A percentile compares a stretch with the other conserved stretches of the same genome.
Evolutionary conservation across 2,888 invertebrate genomes (phyloP).

Genomic region (Apodemia duryi): DNA sequence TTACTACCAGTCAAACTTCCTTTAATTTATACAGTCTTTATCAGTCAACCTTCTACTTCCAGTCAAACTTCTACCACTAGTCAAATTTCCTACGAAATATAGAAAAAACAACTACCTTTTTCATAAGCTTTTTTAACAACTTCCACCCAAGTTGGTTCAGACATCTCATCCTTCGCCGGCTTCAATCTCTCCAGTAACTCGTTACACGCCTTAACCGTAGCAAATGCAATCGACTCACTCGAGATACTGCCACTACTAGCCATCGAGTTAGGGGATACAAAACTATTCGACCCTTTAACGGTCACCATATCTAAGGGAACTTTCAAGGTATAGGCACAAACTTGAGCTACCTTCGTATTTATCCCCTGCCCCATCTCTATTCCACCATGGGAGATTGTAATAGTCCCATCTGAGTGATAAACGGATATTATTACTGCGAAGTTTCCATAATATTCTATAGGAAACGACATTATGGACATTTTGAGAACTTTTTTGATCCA

Average conservation of each 20-base stretch:
- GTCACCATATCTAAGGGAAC: constrained; percentile 79
- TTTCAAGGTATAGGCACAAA: constrained; percentile 83
- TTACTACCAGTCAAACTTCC: no score
- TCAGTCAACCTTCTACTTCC: no score
- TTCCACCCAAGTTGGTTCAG: constrained; percentile 72
- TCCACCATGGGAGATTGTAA: constrained; percentile 83
- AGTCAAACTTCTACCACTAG: no score
- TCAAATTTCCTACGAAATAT: no score
- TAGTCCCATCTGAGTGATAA: constrained; percentile 83
- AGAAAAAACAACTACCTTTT: constrained; percentile 43
- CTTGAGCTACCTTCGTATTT: constrained; percentile 83
- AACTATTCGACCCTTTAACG: constrained; percentile 82
- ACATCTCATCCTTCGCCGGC: constrained; percentile 53
- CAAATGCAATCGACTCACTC: constrained; percentile 84
- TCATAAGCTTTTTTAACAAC: constrained; percentile 68
- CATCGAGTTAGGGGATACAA: constrained; percentile 83
- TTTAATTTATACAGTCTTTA: no score
- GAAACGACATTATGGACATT: constrained; percentile 82
- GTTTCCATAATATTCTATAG: constrained; percentile 70
- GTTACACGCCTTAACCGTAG: constrained; percentile 74
- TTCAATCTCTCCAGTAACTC: constrained; percentile 65
- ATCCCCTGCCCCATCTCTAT: constrained; percentile 89
- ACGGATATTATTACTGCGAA: constrained; percentile 81
- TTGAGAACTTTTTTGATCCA: constrained; percentile 86
- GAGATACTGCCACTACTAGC: constrained; percentile 85